Evolutionary conservation across 2,888 invertebrate genomes (phyloP).

Genomic region (Chrysodeixis includens): DNA sequence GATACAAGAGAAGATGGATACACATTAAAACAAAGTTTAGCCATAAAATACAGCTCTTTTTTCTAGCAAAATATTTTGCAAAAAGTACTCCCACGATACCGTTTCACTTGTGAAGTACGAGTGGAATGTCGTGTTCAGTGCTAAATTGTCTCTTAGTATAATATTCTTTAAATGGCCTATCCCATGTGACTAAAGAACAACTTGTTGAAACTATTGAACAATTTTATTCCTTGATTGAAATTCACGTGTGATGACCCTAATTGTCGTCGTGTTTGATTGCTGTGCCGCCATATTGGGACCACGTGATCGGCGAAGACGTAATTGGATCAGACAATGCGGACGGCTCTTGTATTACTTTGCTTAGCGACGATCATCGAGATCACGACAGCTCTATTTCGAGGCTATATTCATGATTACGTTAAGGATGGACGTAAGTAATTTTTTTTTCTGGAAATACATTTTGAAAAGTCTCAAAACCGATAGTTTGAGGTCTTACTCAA

Average conservation of each 20-base stretch:
- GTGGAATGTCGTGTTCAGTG: conserved; percentile 19
- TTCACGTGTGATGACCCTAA: conserved; percentile 41
- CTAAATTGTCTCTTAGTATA: conserved; percentile 14
- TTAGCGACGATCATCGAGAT: conserved; percentile 44
- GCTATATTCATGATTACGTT: conserved; percentile 74
- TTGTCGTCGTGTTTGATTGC: conserved; percentile 47
- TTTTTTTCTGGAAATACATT: not conserved
- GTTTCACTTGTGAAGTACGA: conserved; percentile 18
- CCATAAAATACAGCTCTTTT: conserved; percentile 12
- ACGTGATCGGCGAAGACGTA: conserved; percentile 44
- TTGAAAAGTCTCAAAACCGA: no score
- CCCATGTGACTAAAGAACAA: not conserved
- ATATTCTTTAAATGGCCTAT: conserved; percentile 7
- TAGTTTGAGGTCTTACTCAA: no score
- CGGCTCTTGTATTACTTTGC: conserved; percentile 46
- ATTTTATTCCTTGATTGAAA: not conserved
- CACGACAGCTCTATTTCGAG: not conserved
- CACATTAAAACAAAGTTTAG: conserved; percentile 4
- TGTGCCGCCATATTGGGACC: conserved; percentile 42
- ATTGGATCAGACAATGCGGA: conserved; percentile 58
- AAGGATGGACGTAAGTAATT: conserved; percentile 81
- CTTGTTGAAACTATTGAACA: not conserved
- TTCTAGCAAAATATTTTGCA: conserved; percentile 18
- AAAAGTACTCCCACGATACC: conserved; percentile 27
- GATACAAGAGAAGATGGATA: no score